Evolutionary conservation across 2,113 vertebrate genomes (phyloP), one percentile per base, ranked within the genome.

Genomic region (Myxocyprinus asiaticus): DNA sequence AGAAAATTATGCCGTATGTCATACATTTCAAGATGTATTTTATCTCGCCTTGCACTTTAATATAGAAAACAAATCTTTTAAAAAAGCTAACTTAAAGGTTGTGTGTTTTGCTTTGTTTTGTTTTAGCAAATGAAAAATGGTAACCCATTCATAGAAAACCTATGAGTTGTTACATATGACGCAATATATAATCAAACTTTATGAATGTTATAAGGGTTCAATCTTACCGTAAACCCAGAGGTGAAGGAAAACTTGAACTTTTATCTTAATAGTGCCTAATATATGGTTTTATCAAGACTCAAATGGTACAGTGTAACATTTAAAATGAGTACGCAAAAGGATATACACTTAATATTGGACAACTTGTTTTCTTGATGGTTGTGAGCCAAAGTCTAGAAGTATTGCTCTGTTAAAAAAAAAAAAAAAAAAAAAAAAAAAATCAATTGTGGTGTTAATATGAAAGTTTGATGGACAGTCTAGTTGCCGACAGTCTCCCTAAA

Each of bases 21-120:
- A 68, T 86, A 89, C 88, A 91, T 93, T 92, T 92, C 90, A 88
- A 83, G 89, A 88, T 88, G 80, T 90, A 91, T 88, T 88, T 86
- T 85, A 86, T 90, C 88, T 89, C 88, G 88, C 91, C 90, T 93
- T 92, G 93, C 92, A 92, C 92, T 93, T 92, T 92, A 93, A 85
- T 12, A 87, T 89, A 77, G 56, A 68, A 88, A 67, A 87, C 85
- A 86, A 88, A 89, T 33, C 22, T 1, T 33, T 33, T 33, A 33
- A 33, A 33, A 33, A 33, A 33, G 22, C 22, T 68, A 78, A 84
- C 65, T 62, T 78, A 70, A 79, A 85, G 72, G 64, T 87, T 65
- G 51, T 82, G 83, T 77, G 66, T 80, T 33, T 82, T 33, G 22
- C 22, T 33, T 33, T 33, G 22, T 33, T 33, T 73, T n/a, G 67